Base-by-base conservation (phyloP, 1,140 invertebrate species). In the Bombus cullumanus region DNA sequence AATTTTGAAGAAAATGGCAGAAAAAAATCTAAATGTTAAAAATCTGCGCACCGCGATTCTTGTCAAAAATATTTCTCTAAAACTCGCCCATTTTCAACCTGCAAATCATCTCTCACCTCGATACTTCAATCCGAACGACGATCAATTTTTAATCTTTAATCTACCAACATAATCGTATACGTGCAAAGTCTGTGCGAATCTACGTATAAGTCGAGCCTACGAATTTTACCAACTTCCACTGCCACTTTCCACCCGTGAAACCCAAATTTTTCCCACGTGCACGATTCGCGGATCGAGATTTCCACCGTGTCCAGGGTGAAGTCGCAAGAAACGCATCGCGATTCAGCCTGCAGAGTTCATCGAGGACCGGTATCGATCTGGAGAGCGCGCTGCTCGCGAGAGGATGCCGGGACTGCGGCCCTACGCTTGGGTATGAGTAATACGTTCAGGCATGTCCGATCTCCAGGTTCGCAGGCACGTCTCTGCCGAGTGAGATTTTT, bases 361-460 rank as follows among this genome's bases (percentile, higher is more conserved):
- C 37, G 25, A 2, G 64, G 78, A 53, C 31, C 18, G 68, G 66
- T 79, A 79, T 79, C 66, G 76, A 84, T 72, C 76, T 8, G 64
- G 53, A 12, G 82, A 53, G 9, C 25, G 66, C 39, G 41, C 68
- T 22, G 62, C 76, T 12, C n/a, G 53, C 39, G 66, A 53, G 81
- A 83, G 76, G 64, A 80, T 80, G 77, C 66, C 34, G 31, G 43
- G 39, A 25, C 41, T n/a, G 53, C 12, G 34, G 39, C 22, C 34
- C n/a, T 34, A n/a, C 80, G 53, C 74, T 3, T 47, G 68, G 37
- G 85, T 84, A 86, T 86, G 85, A 86, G 81, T 86, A 86, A 86
- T 86, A 86, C 85, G 81, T 79, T 78, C 68, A 78, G 81, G 85
- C 57, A 86, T 86, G 68, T 69, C 15, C 47, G 85, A 86, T 78